Base-by-base conservation (phyloP, 2,888 invertebrate species). In the Scaptomyza caliginosa region DNA sequence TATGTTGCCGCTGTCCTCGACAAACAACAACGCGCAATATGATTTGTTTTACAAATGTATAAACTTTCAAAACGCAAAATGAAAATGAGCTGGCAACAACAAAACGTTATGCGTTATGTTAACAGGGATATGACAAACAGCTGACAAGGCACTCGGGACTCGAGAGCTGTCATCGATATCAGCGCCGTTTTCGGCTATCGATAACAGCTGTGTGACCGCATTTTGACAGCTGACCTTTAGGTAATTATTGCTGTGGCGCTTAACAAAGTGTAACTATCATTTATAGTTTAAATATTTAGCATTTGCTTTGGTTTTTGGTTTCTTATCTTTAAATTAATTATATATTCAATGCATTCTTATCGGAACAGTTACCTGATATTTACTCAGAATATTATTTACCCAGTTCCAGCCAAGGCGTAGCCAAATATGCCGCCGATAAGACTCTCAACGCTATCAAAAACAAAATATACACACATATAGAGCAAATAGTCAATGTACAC, bases 11-110 rank as follows among this genome's bases (percentile, higher is more conserved):
- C 59, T 71, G 86, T 83, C 86, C 80, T 86, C 39, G 26, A 24
- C 7, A 43, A 40, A 16, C 34, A 16, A 34, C 16, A 26, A n/a
- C n/a, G n/a, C 21, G 58, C 55, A 64, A 67, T 52, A 57, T 81
- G 67, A 86, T 68, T 83, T 80, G 75, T 58, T 69, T 66, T 72
- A 81, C 84, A 84, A 80, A 80, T 83, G 70, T 63, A 67, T 74
- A 57, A 57, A 65, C 72, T 77, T 80, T 74, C 59, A 23, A 68
- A 71, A 60, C 48, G 45, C 59, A 23, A 68, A 71, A 60, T 49
- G 45, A 46, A 4, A 76, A 71, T 63, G 40, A 46, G 28, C 8
- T 26, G n/a, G 24, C 16, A 54, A 38, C 26, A 28, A 34, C 55
- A 45, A 42, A 42, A n/a, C 43, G 36, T 10, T 36, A 36, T 38